Base-by-base conservation (phyloP, 2,797 vertebrate genomes). In the Acrossocheilus fasciatus region DNA sequence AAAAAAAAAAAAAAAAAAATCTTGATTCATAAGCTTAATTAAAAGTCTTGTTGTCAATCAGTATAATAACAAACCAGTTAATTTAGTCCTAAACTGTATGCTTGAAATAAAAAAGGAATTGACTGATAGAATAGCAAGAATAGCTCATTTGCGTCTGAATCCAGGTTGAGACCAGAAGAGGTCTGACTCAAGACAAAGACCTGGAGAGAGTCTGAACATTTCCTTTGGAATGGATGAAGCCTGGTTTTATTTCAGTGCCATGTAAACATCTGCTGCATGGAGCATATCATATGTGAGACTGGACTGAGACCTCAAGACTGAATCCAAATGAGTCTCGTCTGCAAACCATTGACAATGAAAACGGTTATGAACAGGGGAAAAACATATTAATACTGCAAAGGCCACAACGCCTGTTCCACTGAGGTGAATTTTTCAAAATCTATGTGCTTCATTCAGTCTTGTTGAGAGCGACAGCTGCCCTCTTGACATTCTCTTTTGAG, bases 351-450 rank as follows among this genome's bases (percentile, higher is more conserved):
- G 74, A 36, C 9, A 20, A 23, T 20, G 17, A 6, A 12, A 54
- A 20, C 0, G 5, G 4, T 64, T 64, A 8, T 45, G n/a, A 74
- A 74, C 41, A 45, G 45, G 0, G 20, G 0, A 57, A 50, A 73
- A 34, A 11, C 50, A 34, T 1, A 12, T 50, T 50, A 14, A 54
- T 54, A 36, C 3, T 36, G 18, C 10, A 36, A 7, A 76, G 54
- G 50, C 74, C 47, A 20, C 47, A 76, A 76, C 74, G 36, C 6
- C 7, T 39, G 74, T 39, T 77, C 74, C 50, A 39, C 47, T 77
- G 50, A 77, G 50, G 34, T 39, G 34, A 77, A 57, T 57, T n/a
- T 39, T 39, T 77, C 36, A 57, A 36, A 57, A 57, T 23, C 30
- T 12, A 54, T n/a, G 36, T 26, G 23, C 36, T 43, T 59, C 20